phyloP scores from a whole-genome alignment of 2,888 invertebrate species.

The Leucophora obtusa region DNA sequence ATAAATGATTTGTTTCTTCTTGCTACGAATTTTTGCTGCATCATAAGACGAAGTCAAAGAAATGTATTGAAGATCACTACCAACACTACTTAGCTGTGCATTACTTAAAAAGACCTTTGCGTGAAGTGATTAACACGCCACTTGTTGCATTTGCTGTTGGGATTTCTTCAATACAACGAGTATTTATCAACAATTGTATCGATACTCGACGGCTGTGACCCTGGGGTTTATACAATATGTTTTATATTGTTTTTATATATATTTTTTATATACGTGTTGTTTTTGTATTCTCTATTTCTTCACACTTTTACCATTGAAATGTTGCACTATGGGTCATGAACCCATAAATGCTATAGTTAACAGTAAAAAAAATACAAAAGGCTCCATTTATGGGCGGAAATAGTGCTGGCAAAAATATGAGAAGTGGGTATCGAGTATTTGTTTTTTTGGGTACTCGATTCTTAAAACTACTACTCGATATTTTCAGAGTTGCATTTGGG shows the following conservation, averaged over 20 bases:
- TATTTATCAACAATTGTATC: conserved; percentile 62
- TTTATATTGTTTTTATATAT: conserved; percentile 24
- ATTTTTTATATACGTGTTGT: conserved; percentile 43
- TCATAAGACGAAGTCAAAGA: background rate
- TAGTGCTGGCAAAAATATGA: no score
- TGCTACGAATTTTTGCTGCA: background rate
- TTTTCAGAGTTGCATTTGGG: no score
- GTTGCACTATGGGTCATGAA: background rate
- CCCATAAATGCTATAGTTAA: no score
- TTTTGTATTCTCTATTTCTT: conserved; percentile 35
- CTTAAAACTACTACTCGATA: no score
- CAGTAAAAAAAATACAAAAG: no score
- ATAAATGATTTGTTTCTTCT: conserved; percentile 56
- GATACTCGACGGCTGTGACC: conserved; percentile 54
- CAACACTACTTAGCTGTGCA: conserved; percentile 37
- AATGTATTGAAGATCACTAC: conserved; percentile 27
- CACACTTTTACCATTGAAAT: conserved; percentile 59
- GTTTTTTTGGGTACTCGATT: no score
- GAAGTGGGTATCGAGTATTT: no score
- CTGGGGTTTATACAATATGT: conserved; percentile 53
- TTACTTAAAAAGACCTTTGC: conserved; percentile 40
- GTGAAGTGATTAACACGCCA: conserved; percentile 67
- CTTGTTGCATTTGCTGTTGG: conserved; percentile 58
- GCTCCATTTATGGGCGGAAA: no score
- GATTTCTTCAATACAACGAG: conserved; percentile 32